These are phyloP conservation scores for Maconellicoccus hirsutus DNA, from an alignment of 1,140 invertebrate species.

Conservation along the genomic window DNA sequence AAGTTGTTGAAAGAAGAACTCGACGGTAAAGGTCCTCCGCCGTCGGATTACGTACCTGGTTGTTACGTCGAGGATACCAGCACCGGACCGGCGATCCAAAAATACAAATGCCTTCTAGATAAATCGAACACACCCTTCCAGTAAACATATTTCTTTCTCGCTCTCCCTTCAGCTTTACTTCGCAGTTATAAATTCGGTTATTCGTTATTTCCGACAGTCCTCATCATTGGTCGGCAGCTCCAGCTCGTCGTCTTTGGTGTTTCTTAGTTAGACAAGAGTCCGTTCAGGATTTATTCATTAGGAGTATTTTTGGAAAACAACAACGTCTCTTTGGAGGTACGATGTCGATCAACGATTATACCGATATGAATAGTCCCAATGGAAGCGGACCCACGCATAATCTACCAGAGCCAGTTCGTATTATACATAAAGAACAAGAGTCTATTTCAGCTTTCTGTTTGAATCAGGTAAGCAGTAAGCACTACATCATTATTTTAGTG, in stretches of 20 bases:
- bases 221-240: slow-evolving; percentile 59
- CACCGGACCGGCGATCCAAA: slow-evolving; percentile 72
- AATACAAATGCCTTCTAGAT: slow-evolving; percentile 84
- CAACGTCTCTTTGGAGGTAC: slow-evolving; percentile 34
- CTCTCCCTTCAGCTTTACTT: background rate
- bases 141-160: slow-evolving; percentile 46
- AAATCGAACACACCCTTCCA: slow-evolving; percentile 91
- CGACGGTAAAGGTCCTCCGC: slow-evolving; percentile 56
- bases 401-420: slow-evolving; percentile 70
- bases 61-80: slow-evolving; percentile 62
- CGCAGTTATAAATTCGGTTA: background rate
- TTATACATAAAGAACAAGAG: slow-evolving; percentile 98
- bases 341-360: slow-evolving; percentile 32
- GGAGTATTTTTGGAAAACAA: slow-evolving; percentile 80
- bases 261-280: slow-evolving; percentile 84
- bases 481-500: no score
- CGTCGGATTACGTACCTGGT: slow-evolving; percentile 69
- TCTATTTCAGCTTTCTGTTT: slow-evolving; percentile 94
- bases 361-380: slow-evolving; percentile 27
- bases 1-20: slow-evolving; percentile 64
- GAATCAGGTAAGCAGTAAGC: slow-evolving; percentile 55
- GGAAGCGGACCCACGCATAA: slow-evolving; percentile 36
- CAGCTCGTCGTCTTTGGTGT: slow-evolving; percentile 81
- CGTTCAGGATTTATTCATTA: slow-evolving; percentile 90
- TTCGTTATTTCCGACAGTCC: slow-evolving; percentile 37